These are phyloP conservation scores for Cladopsammia gracilis DNA, from an alignment of 64 coral and sea anemone species.

Conservation along the genomic window DNA sequence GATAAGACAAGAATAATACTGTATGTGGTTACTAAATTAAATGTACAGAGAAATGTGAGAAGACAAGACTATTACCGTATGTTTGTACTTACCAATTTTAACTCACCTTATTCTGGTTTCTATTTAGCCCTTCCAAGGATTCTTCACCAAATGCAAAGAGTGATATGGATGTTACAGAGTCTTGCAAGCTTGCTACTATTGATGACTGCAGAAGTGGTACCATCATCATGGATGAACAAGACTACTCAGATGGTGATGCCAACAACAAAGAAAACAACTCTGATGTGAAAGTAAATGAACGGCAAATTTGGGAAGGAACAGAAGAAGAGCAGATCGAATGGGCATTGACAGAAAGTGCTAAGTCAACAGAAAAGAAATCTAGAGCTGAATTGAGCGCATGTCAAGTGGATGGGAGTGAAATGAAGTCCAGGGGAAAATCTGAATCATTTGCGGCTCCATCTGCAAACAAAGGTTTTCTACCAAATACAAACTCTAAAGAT, in stretches of 20 bases:
- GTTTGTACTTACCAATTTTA: too few species aligned
- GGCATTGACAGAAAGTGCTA: slow-evolving; percentile 59
- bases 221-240: not conserved
- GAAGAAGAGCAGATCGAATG: slow-evolving; percentile 71
- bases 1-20: too few species aligned
- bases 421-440: not conserved
- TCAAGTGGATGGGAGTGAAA: not conserved
- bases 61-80: too few species aligned
- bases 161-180: not conserved
- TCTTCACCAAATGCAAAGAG: not conserved
- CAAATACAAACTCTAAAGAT: not conserved
- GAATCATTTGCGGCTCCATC: not conserved
- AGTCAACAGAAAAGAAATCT: slow-evolving; percentile 30
- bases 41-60: too few species aligned
- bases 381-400: not conserved
- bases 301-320: not conserved
- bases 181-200: not conserved
- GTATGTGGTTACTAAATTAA: too few species aligned
- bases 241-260: not conserved
- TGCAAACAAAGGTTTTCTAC: not conserved
- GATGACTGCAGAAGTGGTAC: not conserved
- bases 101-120: not conserved
- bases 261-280: not conserved
- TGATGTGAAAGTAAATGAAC: not conserved
- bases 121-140: not conserved